Evolutionary conservation across 2,113 vertebrate species (phyloP).

Genomic region (Muscicapa adusta): DNA sequence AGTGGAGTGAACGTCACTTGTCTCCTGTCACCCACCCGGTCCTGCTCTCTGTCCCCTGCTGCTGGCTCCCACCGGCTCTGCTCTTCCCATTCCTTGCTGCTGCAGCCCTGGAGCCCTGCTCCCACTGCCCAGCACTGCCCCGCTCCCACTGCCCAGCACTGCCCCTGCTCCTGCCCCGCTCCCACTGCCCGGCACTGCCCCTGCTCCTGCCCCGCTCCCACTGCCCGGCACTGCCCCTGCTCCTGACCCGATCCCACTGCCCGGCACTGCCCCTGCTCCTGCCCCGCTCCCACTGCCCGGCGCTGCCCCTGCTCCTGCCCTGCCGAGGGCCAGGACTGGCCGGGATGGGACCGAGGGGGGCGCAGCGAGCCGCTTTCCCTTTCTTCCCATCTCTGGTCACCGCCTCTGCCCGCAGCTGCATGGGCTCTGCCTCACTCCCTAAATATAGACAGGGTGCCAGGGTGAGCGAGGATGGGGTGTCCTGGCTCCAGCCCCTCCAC

Average conservation of each 20-base stretch:
- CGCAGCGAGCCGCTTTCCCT: fast-evolving
- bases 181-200: fast-evolving
- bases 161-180: not conserved
- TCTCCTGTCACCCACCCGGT: not conserved
- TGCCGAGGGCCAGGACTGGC: not conserved
- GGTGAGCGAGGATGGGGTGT: not conserved
- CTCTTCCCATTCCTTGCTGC: not conserved
- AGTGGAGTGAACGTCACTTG: not conserved
- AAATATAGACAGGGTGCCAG: slow-evolving; percentile 16
- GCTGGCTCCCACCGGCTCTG: not conserved
- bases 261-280: not conserved
- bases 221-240: too few species aligned
- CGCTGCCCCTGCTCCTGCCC: not conserved
- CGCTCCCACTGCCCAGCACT: too few species aligned
- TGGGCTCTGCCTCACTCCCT: slow-evolving; percentile 23
- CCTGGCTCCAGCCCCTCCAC: not conserved
- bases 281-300: too few species aligned
- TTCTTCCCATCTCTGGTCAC: not conserved
- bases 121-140: not conserved
- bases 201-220: not conserved
- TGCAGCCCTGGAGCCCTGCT: not conserved
- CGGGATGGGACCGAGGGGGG: not conserved
- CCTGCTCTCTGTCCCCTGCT: not conserved
- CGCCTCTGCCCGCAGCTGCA: not conserved
- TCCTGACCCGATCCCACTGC: too few species aligned